Evolutionary conservation across 2,888 invertebrate genomes (phyloP).

Genomic region (Apamea epomidion): DNA sequence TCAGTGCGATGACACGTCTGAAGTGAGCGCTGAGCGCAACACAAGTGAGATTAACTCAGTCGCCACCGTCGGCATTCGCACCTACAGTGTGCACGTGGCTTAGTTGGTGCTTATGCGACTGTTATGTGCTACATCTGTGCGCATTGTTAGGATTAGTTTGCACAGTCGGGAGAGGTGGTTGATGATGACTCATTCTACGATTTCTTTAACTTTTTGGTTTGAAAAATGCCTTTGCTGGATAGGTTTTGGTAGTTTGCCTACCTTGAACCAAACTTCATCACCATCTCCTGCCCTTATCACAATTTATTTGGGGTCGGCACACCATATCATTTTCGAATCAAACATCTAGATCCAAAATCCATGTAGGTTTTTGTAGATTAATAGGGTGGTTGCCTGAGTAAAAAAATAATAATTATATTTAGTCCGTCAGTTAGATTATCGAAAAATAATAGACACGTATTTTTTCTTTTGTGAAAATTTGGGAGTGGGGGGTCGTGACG

Average conservation of each 20-base stretch:
- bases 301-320: not conserved
- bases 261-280: not conserved
- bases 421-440: no score
- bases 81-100: constrained; percentile 54
- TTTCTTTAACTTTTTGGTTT: not conserved
- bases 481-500: no score
- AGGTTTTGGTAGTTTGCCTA: not conserved
- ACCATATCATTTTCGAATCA: not conserved
- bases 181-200: not conserved
- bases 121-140: constrained; percentile 49
- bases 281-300: not conserved
- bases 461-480: no score
- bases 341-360: not conserved
- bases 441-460: no score
- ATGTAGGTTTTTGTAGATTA: not conserved
- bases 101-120: constrained; percentile 40
- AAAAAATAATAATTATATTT: no score
- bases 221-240: not conserved
- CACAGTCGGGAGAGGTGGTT: not conserved
- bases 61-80: constrained; percentile 64
- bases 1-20: constrained; percentile 84
- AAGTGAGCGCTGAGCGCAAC: constrained; percentile 76
- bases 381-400: no score
- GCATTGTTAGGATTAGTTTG: constrained; percentile 42
- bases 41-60: constrained; percentile 81